Conservation (phyloP, 35 echinoderm and acorn worm species). For the Patiria miniata region DNA sequence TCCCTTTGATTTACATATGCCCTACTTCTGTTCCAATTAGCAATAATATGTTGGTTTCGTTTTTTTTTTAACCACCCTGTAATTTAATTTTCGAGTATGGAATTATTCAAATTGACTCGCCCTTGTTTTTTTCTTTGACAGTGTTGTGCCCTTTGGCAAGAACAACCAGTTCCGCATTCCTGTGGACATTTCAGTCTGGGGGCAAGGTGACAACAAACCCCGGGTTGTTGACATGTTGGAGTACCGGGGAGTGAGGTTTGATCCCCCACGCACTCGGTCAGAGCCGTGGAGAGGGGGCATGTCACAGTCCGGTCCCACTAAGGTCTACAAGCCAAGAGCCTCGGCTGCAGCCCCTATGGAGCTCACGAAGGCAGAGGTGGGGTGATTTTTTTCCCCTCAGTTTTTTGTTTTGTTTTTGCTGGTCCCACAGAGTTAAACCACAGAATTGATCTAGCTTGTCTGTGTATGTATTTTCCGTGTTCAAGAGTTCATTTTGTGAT, state of each 20-base stretch:
- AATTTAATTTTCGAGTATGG: not conserved
- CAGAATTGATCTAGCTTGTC: no score
- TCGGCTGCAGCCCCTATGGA: constrained; percentile 45
- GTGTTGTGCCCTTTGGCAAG: constrained; percentile 74
- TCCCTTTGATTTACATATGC: no score
- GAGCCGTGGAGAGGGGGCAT: not conserved
- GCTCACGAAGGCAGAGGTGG: constrained; percentile 68
- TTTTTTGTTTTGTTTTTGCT: no score
- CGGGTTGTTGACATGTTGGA: constrained; percentile 43
- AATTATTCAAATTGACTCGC: no score
- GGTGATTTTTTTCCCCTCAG: no score
- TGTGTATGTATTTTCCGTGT: no score
- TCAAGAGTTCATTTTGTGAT: no score
- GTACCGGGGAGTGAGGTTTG: constrained; percentile 32
- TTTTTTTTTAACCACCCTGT: no score
- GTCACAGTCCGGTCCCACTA: constrained; percentile 1
- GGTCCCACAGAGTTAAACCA: no score
- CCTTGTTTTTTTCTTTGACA: constrained; percentile 23
- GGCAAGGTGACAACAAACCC: constrained; percentile 43
- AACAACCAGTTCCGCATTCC: constrained; percentile 78
- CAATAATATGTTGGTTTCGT: no score
- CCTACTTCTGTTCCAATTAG: no score
- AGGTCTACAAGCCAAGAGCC: constrained; percentile 56
- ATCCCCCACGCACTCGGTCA: not conserved
- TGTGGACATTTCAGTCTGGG: constrained; percentile 84